Evolutionary conservation across 2,888 invertebrate species (phyloP), one percentile per base, ranked within the genome.

Genomic region (Epiblema foenella): DNA sequence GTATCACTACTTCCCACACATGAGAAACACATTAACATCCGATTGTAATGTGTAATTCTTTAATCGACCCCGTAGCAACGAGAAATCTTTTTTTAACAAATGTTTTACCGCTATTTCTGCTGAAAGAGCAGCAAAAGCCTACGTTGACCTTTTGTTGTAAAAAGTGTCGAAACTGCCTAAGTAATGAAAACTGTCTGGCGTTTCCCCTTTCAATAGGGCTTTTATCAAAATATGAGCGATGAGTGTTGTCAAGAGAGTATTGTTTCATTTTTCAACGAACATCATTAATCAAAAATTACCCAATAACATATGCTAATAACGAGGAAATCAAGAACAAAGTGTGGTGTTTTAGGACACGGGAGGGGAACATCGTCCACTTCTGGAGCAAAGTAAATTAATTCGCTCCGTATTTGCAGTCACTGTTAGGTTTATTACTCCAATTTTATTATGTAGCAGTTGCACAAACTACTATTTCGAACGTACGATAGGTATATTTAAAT

Each of bases 91-190:
- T 75, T 77, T 74, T 69, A 56, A 69, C 60, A 74, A 77, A 77
- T 77, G 76, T 77, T 76, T 67, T 76, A 79, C 79, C 77, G 76
- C 77, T 75, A 72, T 75, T 67, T 65, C 74, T 69, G 76, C 75
- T 74, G 69, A 58, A 68, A 76, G 66, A 74, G 75, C 72, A 72
- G 76, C 75, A 69, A 60, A 42, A 52, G 39, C 20, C 51, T 24
- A 59, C 51, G 69, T 65, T 78, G 75, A 75, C 77, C 79, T 78
- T 79, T 79, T 73, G 75, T 73, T 74, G 58, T 75, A 80, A 79
- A 71, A 37, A 56, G 42, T 51, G 56, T 49, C 20, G 74, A 77
- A 78, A 79, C 75, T 73, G 64, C 74, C 75, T 76, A 74, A 75
- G 75, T 78, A 79, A 80, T 78, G 75, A 71, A 74, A 77, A 74